Evolutionary conservation across 64 coral and sea anemone species (phyloP).

Genomic region (Montipora capricornis): DNA sequence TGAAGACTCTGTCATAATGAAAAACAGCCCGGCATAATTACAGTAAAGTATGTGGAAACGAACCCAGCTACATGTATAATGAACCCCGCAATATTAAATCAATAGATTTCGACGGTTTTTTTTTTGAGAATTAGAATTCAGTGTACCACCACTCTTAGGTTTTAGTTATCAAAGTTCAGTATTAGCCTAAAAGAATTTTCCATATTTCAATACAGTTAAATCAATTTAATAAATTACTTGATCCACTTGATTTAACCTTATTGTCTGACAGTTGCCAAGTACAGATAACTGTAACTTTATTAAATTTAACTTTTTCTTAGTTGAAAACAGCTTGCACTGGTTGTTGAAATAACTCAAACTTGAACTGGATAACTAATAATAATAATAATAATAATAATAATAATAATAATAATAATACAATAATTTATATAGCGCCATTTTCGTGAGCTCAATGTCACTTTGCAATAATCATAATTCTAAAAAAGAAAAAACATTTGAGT

Average conservation of each 20-base stretch:
- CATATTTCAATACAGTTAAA: slow-evolving; percentile 17
- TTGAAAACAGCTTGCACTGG: slow-evolving; percentile 5
- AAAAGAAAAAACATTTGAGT: too few species aligned
- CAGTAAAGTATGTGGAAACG: too few species aligned
- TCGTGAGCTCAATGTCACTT: neutral
- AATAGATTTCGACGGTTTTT: too few species aligned
- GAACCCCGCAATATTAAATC: neutral
- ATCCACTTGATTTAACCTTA: slow-evolving; percentile 7
- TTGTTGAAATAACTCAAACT: neutral
- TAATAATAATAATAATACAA: too few species aligned
- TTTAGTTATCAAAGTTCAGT: too few species aligned
- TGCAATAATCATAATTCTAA: too few species aligned
- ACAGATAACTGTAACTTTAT: slow-evolving; percentile 15
- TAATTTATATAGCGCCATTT: too few species aligned
- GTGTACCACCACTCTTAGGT: too few species aligned
- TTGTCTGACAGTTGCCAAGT: slow-evolving; percentile 6
- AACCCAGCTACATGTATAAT: neutral
- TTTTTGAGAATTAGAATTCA: too few species aligned
- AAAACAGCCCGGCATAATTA: too few species aligned
- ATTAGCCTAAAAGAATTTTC: neutral
- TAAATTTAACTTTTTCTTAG: neutral
- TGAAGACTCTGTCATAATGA: neutral
- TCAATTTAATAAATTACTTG: neutral
- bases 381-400: too few species aligned
- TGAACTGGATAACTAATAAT: neutral